These are phyloP conservation scores for Antedon bifida DNA, from an alignment of 35 echinoderm and acorn worm species.

Conservation along the genomic window DNA sequence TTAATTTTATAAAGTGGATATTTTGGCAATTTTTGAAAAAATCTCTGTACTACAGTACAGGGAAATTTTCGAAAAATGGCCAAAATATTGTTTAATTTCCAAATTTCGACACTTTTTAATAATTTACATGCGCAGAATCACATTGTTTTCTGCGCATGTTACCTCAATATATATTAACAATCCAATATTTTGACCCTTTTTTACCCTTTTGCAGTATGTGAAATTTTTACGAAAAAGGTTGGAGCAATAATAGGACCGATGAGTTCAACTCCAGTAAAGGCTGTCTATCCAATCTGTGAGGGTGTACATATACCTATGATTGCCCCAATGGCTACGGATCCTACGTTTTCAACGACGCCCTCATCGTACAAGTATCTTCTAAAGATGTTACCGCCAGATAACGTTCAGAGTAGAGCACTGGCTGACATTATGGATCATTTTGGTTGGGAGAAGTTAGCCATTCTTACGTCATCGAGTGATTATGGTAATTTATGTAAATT, in stretches of 20 bases:
- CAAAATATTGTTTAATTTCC: no score
- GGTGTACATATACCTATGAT: conserved; percentile 1
- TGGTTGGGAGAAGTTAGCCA: not conserved
- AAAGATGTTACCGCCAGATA: conserved; percentile 7
- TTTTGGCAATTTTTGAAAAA: no score
- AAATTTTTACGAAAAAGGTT: not conserved
- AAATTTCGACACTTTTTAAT: no score
- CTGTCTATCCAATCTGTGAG: conserved; percentile 1
- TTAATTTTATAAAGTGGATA: no score
- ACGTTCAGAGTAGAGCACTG: not conserved
- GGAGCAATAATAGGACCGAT: not conserved
- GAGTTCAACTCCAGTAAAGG: conserved; percentile 1
- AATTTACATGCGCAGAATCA: no score
- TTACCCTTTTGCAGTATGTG: conserved; percentile 1
- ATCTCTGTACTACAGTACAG: no score
- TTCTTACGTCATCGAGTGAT: conserved; percentile 4
- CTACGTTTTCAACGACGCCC: not conserved
- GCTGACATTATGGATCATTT: not conserved
- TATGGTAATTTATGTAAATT: not conserved
- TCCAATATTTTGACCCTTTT: no score
- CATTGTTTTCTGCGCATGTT: no score
- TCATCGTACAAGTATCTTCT: not conserved
- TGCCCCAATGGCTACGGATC: conserved; percentile 7
- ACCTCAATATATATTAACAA: no score
- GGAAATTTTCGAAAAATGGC: no score